Conservation (phyloP, 2,113 vertebrate species). For the Cheirogaleus medius region DNA sequence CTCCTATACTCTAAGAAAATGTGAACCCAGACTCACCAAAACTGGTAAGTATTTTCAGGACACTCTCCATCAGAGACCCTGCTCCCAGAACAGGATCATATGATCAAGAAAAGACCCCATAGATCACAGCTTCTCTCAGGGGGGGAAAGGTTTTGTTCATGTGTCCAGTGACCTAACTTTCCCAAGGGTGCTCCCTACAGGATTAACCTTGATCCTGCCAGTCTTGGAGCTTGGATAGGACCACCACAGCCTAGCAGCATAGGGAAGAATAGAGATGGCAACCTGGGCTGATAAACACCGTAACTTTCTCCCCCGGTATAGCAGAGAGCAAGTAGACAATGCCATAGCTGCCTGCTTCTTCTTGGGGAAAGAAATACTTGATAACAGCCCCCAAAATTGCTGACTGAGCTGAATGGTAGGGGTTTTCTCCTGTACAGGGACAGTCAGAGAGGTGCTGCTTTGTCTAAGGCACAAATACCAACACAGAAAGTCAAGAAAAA, state of each 20-base stretch:
- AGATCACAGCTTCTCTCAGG: background rate
- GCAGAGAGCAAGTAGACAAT: background rate
- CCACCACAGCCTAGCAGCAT: background rate
- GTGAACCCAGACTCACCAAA: background rate
- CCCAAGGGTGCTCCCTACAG: background rate
- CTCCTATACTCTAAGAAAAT: background rate
- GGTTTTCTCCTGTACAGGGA: background rate
- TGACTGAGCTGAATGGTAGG: no score
- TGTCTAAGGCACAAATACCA: background rate
- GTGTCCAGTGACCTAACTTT: background rate
- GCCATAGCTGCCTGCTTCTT: background rate
- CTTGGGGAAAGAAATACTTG: background rate
- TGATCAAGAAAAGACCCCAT: background rate
- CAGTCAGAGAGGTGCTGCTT: background rate
- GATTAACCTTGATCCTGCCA: background rate
- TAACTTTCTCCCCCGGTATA: background rate
- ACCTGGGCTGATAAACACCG: background rate
- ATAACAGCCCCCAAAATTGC: background rate
- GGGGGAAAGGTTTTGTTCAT: background rate
- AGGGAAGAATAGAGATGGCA: background rate
- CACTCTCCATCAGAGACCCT: background rate
- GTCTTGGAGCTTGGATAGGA: no score
- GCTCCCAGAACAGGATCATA: background rate
- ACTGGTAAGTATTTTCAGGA: background rate
- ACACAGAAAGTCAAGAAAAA: background rate